Evolutionary conservation across 1,140 invertebrate genomes (phyloP).

Genomic region (Zaprionus gabonicus): DNA sequence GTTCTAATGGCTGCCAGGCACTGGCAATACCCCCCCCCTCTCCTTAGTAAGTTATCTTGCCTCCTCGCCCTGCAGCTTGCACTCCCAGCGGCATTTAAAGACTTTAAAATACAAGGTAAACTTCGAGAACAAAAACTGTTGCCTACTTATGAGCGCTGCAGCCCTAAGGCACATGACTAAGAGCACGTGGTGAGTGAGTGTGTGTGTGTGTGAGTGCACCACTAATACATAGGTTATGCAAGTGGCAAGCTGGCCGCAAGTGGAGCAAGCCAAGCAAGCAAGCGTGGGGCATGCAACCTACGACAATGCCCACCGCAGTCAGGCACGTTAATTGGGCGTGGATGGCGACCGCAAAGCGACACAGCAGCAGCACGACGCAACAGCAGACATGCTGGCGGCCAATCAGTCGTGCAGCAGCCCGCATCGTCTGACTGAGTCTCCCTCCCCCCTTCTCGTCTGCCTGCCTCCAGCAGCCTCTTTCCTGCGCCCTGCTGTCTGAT

Average conservation of each 20-base stretch:
- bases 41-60: background rate
- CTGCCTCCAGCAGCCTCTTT: background rate
- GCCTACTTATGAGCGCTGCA: conserved; percentile 40
- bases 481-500: conserved; percentile 57
- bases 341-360: conserved; percentile 16
- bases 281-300: conserved; percentile 20
- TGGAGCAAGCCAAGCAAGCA: conserved; percentile 22
- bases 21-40: background rate
- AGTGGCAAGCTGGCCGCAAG: conserved; percentile 18
- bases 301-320: conserved; percentile 24
- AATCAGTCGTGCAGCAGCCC: conserved; percentile 40
- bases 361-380: conserved; percentile 22
- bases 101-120: conserved; percentile 13
- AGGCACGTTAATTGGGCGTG: conserved; percentile 42
- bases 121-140: conserved; percentile 40
- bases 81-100: conserved; percentile 4
- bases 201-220: background rate
- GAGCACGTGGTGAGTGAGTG: background rate
- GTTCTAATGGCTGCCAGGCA: conserved; percentile 12
- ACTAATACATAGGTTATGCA: conserved; percentile 44
- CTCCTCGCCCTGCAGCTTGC: background rate
- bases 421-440: background rate
- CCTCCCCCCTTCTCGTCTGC: background rate
- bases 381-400: conserved; percentile 70
- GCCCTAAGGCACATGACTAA: background rate